These are phyloP conservation scores for Oophaga sylvatica DNA, from an alignment of 2,797 vertebrate genomes.

Conservation along the genomic window DNA sequence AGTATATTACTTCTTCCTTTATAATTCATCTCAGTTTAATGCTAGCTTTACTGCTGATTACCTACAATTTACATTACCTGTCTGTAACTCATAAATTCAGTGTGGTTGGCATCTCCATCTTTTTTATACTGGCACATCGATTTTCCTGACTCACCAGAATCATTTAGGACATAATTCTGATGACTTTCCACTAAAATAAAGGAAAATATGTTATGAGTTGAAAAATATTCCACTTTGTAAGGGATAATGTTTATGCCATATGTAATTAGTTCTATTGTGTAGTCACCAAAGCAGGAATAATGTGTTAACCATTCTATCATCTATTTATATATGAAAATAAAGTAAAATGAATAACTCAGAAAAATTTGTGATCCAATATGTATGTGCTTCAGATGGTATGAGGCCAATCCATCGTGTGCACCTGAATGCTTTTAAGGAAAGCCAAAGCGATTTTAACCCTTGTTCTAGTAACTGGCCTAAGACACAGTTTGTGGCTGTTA, in stretches of 20 bases:
- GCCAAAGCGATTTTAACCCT: no score
- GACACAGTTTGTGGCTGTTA: no score
- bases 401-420: no score
- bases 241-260: background rate
- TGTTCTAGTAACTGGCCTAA: no score
- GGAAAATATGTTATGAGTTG: background rate
- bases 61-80: slow-evolving; percentile 77
- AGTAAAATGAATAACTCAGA: no score
- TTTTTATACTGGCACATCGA: slow-evolving; percentile 74
- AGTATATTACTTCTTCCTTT: background rate
- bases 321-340: no score
- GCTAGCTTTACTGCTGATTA: slow-evolving; percentile 7
- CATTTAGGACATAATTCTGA: slow-evolving; percentile 67
- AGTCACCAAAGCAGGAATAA: no score
- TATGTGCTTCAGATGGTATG: no score
- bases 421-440: no score
- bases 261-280: background rate
- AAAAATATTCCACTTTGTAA: background rate
- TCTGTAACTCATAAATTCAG: slow-evolving; percentile 83
- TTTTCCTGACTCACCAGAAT: slow-evolving; percentile 74
- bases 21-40: background rate
- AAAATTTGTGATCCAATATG: no score
- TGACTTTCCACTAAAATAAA: slow-evolving; percentile 68
- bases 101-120: slow-evolving; percentile 75
- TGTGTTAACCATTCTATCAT: no score